These are phyloP conservation scores for Atrina japonica DNA, from an alignment of 2,888 invertebrate genomes.

Conservation along the genomic window DNA sequence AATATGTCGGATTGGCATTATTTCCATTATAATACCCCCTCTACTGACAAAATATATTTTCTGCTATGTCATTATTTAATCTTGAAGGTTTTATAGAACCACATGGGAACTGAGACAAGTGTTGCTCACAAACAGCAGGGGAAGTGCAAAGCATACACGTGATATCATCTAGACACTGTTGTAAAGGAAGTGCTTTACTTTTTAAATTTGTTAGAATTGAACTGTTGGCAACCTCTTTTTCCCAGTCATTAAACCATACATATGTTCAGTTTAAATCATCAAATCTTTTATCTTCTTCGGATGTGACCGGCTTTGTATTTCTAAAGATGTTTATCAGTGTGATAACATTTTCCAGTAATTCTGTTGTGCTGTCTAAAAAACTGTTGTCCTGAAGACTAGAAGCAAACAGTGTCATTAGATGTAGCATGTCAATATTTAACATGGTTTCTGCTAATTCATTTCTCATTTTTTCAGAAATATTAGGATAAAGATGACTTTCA, in stretches of 20 bases:
- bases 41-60: slow-evolving; percentile 39
- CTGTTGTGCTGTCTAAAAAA: slow-evolving; percentile 15
- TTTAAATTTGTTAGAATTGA: slow-evolving; percentile 3
- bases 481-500: slow-evolving; percentile 34
- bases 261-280: not conserved
- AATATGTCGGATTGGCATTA: slow-evolving; percentile 32
- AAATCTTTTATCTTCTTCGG: slow-evolving; percentile 16
- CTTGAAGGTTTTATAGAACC: slow-evolving; percentile 19
- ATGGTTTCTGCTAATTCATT: slow-evolving; percentile 40
- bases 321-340: slow-evolving; percentile 26
- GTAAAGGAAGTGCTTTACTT: slow-evolving; percentile 4
- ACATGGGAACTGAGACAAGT: slow-evolving; percentile 13
- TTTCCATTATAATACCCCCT: slow-evolving; percentile 30
- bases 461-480: slow-evolving; percentile 41
- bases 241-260: slow-evolving; percentile 32
- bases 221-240: slow-evolving; percentile 7
- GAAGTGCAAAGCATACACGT: slow-evolving; percentile 8
- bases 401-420: slow-evolving; percentile 30
- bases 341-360: slow-evolving; percentile 26
- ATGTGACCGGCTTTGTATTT: slow-evolving; percentile 5
- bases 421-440: slow-evolving; percentile 34
- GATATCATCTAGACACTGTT: slow-evolving; percentile 25
- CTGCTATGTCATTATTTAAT: slow-evolving; percentile 36
- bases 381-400: not conserved
- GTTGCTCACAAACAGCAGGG: slow-evolving; percentile 20